phyloP scores from a whole-genome alignment of 2,888 invertebrate genomes.

The Ceramica pisi region DNA sequence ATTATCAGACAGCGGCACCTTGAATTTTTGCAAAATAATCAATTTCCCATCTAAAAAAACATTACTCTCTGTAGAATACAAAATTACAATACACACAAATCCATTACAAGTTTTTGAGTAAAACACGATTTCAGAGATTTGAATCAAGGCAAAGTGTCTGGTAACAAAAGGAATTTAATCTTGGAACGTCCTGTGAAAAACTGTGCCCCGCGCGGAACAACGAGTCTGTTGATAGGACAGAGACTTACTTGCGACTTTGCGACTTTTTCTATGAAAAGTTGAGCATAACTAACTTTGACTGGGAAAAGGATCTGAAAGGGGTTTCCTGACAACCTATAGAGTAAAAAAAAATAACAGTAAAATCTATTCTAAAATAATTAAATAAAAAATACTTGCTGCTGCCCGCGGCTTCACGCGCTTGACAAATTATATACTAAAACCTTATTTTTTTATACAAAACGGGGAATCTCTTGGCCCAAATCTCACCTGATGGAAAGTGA shows the following conservation, averaged over 20 bases:
- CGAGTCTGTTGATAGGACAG: not conserved
- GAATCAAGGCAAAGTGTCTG: constrained; percentile 47
- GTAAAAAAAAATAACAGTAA: too few species aligned
- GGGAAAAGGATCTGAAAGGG: not conserved
- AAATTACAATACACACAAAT: constrained; percentile 48
- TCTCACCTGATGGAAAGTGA: too few species aligned
- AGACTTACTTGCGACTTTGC: constrained; percentile 21
- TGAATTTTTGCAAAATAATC: not conserved
- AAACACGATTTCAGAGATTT: constrained; percentile 46
- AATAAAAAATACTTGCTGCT: too few species aligned
- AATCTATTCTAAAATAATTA: too few species aligned
- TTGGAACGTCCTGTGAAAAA: constrained; percentile 55
- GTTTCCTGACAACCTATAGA: not conserved
- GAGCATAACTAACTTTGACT: not conserved
- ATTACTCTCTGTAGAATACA: constrained; percentile 19
- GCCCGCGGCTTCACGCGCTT: too few species aligned
- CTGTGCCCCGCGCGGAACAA: constrained; percentile 37
- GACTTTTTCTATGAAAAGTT: not conserved
- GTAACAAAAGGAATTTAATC: constrained; percentile 65
- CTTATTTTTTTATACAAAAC: too few species aligned
- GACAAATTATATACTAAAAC: too few species aligned
- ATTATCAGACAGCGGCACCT: not conserved
- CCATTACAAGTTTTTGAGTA: constrained; percentile 46
- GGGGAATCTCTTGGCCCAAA: too few species aligned
- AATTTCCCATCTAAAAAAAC: not conserved